Base-by-base conservation (phyloP, 2,797 vertebrate genomes). In the Oceanodroma leucorhoa region DNA sequence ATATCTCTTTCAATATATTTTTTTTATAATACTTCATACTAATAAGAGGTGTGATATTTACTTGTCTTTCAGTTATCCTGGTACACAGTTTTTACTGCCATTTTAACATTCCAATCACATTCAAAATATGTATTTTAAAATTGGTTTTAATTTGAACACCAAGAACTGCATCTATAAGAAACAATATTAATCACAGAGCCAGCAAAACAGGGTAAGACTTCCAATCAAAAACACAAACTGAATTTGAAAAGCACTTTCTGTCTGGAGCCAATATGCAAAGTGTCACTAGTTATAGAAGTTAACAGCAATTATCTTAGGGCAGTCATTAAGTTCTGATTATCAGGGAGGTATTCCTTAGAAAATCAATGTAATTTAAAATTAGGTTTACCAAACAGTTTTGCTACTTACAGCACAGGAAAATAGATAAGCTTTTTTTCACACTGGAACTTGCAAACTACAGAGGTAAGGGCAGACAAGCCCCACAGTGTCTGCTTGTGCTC, bases 301-400 rank as follows among this genome's bases (percentile, higher is more conserved):
- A 97, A 94, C 54, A 84, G 86, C 83, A 95, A 89, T 95, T 93
- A 96, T 75, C 73, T 88, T 81, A 91, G 61, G 83, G 67, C n/a
- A 94, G 61, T 95, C 78, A 95, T 91, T 94, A 94, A 87, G 18
- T 83, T 95, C 72, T 92, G 82, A 93, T 90, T 94, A 95, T 82
- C 64, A 88, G 65, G 82, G 66, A 64, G 8, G 36, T 81, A 84
- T 65, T 96, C 71, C 87, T 94, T 69, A 65, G 79, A 94, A 98
- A 97, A 90, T 64, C 67, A 84, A 45, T 65, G 75, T 72, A 95
- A 93, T 77, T 95, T 77, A 82, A 83, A 96, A 94, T 83, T 54
- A 67, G 41, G 72, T 92, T 94, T 93, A 86, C 75, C 17, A 50
- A 95, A 93, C 32, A 45, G 27, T 91, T 96, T 93, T 83, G 29